Conservation (phyloP, 2,797 vertebrate genomes). For the Gallinago nigripennis region DNA sequence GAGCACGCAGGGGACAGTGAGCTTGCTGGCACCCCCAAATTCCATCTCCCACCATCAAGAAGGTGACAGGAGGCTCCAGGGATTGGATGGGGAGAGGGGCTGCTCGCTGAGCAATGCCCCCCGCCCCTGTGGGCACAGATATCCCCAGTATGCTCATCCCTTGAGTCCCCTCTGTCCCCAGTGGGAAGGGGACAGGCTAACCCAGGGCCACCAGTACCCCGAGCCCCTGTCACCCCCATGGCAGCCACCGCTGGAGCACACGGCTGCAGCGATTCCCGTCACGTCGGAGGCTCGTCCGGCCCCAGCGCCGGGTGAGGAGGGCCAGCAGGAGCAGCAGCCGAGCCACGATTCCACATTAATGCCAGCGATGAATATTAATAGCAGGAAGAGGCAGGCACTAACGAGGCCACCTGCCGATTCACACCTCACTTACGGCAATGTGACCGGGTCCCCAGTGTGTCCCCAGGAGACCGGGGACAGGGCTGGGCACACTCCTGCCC, state of each 20-base stretch:
- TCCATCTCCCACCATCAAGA: not conserved
- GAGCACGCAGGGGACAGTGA: not conserved
- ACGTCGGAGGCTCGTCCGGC: not conserved
- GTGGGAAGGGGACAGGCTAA: not conserved
- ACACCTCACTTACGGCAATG: constrained; percentile 38
- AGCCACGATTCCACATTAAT: constrained; percentile 48
- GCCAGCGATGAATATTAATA: constrained; percentile 64
- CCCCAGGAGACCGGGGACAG: not conserved
- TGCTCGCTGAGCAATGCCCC: not conserved
- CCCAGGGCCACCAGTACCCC: fast-evolving
- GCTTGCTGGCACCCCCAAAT: not conserved
- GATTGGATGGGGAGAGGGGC: not conserved
- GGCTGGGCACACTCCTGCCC: not conserved
- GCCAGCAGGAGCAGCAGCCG: not conserved
- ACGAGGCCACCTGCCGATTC: constrained; percentile 52
- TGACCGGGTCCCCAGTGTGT: not conserved
- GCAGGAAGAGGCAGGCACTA: constrained; percentile 51
- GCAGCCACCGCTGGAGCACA: not conserved
- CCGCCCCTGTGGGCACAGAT: not conserved
- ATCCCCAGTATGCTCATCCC: not conserved
- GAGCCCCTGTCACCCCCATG: fast-evolving
- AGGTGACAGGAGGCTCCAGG: not conserved
- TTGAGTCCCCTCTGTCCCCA: not conserved
- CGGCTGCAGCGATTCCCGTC: not conserved
- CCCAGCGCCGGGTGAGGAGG: constrained; percentile 37